Conservation (phyloP, 2,113 vertebrate genomes). For the Bufo gargarizans region DNA sequence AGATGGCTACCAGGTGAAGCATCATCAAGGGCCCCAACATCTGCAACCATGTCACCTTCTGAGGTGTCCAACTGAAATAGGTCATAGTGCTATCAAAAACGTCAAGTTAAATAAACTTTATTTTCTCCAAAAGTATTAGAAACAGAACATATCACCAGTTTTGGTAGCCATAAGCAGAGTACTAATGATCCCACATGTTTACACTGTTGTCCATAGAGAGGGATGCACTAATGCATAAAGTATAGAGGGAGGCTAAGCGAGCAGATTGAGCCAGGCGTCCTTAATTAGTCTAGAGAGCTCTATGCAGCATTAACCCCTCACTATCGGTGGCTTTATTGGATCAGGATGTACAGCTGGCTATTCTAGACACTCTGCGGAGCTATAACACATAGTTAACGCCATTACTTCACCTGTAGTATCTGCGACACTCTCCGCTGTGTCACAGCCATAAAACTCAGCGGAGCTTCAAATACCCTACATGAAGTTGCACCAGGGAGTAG, state of each 20-base stretch:
- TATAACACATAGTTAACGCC: neutral
- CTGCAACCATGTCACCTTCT: too few relatives aligned
- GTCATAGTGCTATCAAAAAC: too few relatives aligned
- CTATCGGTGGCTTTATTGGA: neutral
- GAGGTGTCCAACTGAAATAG: too few relatives aligned
- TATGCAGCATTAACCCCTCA: constrained; percentile 19
- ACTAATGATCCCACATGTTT: neutral
- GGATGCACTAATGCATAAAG: constrained; percentile 31
- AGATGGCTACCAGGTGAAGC: too few relatives aligned
- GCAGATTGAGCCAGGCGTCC: constrained; percentile 40
- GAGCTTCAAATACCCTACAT: neutral
- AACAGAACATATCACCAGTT: too few relatives aligned
- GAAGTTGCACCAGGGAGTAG: neutral
- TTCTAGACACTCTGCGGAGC: neutral
- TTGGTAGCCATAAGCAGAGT: neutral
- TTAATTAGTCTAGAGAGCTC: constrained; percentile 39
- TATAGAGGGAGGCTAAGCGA: constrained; percentile 21
- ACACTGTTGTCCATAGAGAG: constrained; percentile 29
- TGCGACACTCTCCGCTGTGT: neutral
- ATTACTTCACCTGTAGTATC: neutral
- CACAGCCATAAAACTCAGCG: neutral
- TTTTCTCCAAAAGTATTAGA: too few relatives aligned
- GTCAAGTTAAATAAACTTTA: too few relatives aligned
- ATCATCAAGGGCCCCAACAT: too few relatives aligned
- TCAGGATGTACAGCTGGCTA: neutral